Evolutionary conservation across 2,113 vertebrate genomes (phyloP), one percentile per base, ranked within the genome.

Genomic region (Ptilonorhynchus violaceus): DNA sequence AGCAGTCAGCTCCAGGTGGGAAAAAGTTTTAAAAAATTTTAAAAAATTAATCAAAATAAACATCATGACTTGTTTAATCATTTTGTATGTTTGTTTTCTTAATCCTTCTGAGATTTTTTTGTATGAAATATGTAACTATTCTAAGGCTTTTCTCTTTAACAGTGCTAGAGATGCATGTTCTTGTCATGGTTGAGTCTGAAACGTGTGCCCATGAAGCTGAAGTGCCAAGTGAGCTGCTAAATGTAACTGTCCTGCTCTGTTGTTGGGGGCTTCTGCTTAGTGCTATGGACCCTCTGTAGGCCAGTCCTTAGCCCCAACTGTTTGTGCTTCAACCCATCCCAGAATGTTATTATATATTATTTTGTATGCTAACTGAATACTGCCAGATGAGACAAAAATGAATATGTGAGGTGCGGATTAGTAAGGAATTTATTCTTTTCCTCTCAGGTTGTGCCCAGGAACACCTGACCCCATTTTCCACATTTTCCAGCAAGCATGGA

Each of bases 401-500:
- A 64, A 33, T 3, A 2, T 21, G 3, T 19, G 42, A 75, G 42
- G 20, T 74, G 39, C 42, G 44, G 31, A 30, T 37, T n/a, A 25
- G 30, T 6, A 24, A 27, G 22, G 25, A 89, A 75, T 56, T 66
- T 3, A 35, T 28, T 69, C 27, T 55, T 94, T 79, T 77, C 24
- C 9, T 76, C 44, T 69, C 79, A 81, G 33, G 22, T n/a, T 69
- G 56, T 12, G 11, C 37, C 15, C 31, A 55, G 55, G 53, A 82
- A 11, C 27, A 76, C 31, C 31, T 88, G 50, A 12, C 25, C 17
- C 13, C 3, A 1, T 92, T 93, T 67, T 56, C 30, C 39, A 11
- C 0, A 0, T 92, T 95, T 80, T 60, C 27, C 50, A 37, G 35
- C 49, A 49, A 19, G 37, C 1, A 0, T 28, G 68, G 46, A 31